Base-by-base conservation (phyloP, 92 coral and sea anemone species). In the Metridium senile region DNA sequence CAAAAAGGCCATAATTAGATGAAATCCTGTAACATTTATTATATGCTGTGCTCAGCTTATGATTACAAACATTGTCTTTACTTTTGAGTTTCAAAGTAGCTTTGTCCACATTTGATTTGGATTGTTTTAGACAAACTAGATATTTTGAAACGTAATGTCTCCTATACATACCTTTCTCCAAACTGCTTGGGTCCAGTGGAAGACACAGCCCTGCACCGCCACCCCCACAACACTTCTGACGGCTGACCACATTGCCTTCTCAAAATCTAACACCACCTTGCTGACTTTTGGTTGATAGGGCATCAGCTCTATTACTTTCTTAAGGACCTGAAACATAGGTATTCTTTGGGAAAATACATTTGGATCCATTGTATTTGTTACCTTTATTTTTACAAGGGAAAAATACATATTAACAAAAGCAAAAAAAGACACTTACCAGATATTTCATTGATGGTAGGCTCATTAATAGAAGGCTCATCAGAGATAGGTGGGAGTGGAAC, bases 181-280 rank as follows among this genome's bases (percentile, higher is more conserved):
- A 54, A 54, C 25, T 9, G 59, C 59, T 21, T 54, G 59, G 59
- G 59, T 54, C 59, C 59, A 54, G 17, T 54, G 59, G 25, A 54
- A 54, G 20, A 19, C 4, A 54, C 59, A 54, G 23, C 59, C 59
- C 2, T 2, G 3, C 3, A 54, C 3, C 35, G 26, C 4, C 8
- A 73, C 78, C 18, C 9, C 20, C 23, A 70, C 72, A 11, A 73
- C 72, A 11, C 26, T 13, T 43, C 78, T 49, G 26, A 57, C 43
- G 7, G 79, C 79, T 74, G 71, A 57, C 79, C 79, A 74, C 26
- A 56, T 19, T 9, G 71, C 79, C 51, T 57, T 54, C 26, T 74
- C 65, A 54, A 54, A 54, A 19, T 54, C 59, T 6, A 54, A 19
- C 2, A 20, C 23, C 4, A 54, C 23, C 20, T 54, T 20, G 3